Evolutionary conservation across 2,113 vertebrate genomes (phyloP).

Genomic region (Propithecus coquereli): DNA sequence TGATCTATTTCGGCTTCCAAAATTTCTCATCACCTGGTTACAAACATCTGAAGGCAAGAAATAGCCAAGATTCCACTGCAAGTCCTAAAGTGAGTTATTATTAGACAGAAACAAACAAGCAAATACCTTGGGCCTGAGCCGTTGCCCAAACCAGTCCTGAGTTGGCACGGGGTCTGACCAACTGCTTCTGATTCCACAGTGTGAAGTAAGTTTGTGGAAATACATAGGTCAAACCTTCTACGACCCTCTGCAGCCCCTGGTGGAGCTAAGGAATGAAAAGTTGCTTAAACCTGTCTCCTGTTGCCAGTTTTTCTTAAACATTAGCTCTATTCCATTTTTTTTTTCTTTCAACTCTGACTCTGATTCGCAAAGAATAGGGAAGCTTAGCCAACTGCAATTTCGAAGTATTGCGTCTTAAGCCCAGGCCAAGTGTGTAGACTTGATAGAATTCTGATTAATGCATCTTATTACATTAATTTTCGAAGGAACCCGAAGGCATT

Average conservation of each 20-base stretch:
- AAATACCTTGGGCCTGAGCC: slow-evolving; percentile 26
- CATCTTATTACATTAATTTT: slow-evolving; percentile 72
- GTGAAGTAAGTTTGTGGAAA: slow-evolving; percentile 21
- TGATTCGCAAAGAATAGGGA: slow-evolving; percentile 58
- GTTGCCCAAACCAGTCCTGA: slow-evolving; percentile 5
- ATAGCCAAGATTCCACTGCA: background rate
- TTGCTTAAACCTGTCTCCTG: slow-evolving; percentile 36
- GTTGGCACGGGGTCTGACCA: slow-evolving; percentile 41
- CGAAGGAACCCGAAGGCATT: slow-evolving; percentile 47
- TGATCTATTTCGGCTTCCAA: background rate
- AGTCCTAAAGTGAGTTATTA: slow-evolving; percentile 20
- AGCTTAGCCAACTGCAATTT: slow-evolving; percentile 71
- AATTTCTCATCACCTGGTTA: background rate
- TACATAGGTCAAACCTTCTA: slow-evolving; percentile 50
- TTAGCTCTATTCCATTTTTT: slow-evolving; percentile 60
- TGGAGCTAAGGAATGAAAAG: slow-evolving; percentile 55
- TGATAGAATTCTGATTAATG: slow-evolving; percentile 78
- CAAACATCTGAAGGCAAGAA: background rate
- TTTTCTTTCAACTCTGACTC: background rate
- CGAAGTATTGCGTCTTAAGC: slow-evolving; percentile 62
- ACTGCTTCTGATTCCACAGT: background rate
- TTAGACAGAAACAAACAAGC: slow-evolving; percentile 32
- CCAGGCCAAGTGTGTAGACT: slow-evolving; percentile 71
- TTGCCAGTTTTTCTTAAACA: slow-evolving; percentile 60
- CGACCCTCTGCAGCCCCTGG: background rate